These are phyloP conservation scores for Probosciger aterrimus DNA, from an alignment of 2,113 vertebrate genomes.

Conservation along the genomic window DNA sequence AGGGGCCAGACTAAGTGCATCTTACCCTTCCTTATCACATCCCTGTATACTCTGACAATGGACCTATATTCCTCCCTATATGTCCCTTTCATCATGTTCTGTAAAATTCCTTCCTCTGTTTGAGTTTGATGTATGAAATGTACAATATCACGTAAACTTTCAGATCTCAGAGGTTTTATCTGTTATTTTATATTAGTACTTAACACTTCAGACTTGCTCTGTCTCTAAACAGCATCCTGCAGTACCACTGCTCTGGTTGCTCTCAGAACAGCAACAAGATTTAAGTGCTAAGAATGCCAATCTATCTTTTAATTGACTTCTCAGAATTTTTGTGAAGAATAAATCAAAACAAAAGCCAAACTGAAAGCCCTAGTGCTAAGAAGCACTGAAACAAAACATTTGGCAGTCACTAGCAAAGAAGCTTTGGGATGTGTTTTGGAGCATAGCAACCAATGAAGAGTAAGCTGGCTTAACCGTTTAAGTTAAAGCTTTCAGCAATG, in stretches of 20 bases:
- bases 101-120: background rate
- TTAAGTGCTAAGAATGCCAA: background rate
- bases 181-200: background rate
- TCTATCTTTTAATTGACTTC: slow-evolving; percentile 28
- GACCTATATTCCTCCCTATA: background rate
- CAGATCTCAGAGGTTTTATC: background rate
- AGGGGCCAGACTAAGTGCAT: background rate
- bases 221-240: background rate
- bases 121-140: background rate
- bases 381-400: background rate
- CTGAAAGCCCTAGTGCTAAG: background rate
- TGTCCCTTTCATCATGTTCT: background rate
- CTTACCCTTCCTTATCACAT: background rate
- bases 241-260: background rate
- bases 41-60: background rate
- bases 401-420: slow-evolving; percentile 19
- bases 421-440: slow-evolving; percentile 9
- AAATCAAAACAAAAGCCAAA: slow-evolving; percentile 12
- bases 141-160: background rate
- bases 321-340: background rate
- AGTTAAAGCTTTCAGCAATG: slow-evolving; percentile 30
- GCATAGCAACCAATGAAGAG: background rate
- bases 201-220: background rate
- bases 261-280: background rate
- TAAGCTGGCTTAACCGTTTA: slow-evolving; percentile 32